Evolutionary conservation across 2,888 invertebrate species (phyloP).

Genomic region (Drosophila lutescens): DNA sequence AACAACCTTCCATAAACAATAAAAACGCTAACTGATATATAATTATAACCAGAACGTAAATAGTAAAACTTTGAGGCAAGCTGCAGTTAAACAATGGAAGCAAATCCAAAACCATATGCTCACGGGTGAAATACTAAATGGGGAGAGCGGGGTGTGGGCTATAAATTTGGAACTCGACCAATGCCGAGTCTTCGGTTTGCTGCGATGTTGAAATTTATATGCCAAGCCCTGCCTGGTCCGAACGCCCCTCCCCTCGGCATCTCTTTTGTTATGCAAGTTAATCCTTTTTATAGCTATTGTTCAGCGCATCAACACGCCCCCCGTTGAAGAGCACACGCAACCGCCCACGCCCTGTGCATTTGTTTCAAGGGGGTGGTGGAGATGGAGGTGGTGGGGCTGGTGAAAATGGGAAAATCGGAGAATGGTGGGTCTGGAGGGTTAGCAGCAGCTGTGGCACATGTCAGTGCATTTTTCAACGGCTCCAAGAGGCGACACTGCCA

Average conservation of each 20-base stretch:
- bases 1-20: background rate
- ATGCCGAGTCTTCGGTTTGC: slow-evolving; percentile 64
- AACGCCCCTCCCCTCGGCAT: slow-evolving; percentile 9
- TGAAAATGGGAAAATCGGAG: background rate
- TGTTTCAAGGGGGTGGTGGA: slow-evolving; percentile 51
- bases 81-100: slow-evolving; percentile 24
- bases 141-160: slow-evolving; percentile 27
- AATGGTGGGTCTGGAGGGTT: background rate
- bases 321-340: slow-evolving; percentile 46
- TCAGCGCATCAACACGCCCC: slow-evolving; percentile 70
- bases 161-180: slow-evolving; percentile 72
- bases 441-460: slow-evolving; percentile 70
- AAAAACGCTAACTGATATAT: background rate
- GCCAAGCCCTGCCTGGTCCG: slow-evolving; percentile 38
- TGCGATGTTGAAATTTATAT: slow-evolving; percentile 65
- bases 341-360: slow-evolving; percentile 58
- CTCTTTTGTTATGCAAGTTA: slow-evolving; percentile 79
- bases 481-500: slow-evolving; percentile 66
- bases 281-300: slow-evolving; percentile 78
- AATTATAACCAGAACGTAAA: slow-evolving; percentile 2
- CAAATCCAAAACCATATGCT: slow-evolving; percentile 25
- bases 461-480: slow-evolving; percentile 78
- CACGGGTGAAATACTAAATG: slow-evolving; percentile 2
- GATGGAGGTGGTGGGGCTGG: background rate
- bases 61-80: background rate